phyloP scores from a whole-genome alignment of 2,797 vertebrate genomes.

The Apogon hyalosoma region DNA sequence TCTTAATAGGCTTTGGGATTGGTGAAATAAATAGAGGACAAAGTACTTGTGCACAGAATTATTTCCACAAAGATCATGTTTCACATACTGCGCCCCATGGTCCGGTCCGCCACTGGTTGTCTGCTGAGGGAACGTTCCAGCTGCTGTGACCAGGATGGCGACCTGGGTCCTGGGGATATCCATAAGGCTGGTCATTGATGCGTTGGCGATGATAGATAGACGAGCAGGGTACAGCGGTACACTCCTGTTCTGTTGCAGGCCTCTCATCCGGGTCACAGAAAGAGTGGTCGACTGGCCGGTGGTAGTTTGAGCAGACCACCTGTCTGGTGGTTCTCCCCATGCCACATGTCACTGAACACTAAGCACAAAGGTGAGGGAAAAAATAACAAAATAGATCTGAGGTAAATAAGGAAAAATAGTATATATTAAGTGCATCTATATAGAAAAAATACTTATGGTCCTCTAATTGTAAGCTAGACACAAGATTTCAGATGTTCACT shows the following conservation, averaged over 20 bases:
- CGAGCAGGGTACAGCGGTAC: constrained; percentile 85
- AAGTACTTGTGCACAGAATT: neutral
- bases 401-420: neutral
- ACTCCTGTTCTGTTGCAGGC: constrained; percentile 88
- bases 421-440: neutral
- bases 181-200: constrained; percentile 84
- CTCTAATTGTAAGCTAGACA: neutral
- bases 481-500: neutral
- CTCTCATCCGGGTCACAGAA: constrained; percentile 89
- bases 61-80: constrained; percentile 29
- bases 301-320: constrained; percentile 91
- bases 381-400: neutral
- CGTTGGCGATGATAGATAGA: constrained; percentile 78
- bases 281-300: constrained; percentile 88
- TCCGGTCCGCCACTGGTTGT: constrained; percentile 96
- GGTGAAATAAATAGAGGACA: neutral
- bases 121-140: constrained; percentile 84
- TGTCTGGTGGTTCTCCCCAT: constrained; percentile 87
- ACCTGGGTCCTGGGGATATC: constrained; percentile 82
- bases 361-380: constrained; percentile 31
- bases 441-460: neutral
- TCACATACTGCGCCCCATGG: constrained; percentile 97
- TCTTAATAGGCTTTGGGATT: neutral
- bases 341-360: constrained; percentile 94
- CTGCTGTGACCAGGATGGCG: constrained; percentile 85